A percentile compares a stretch with the other conserved stretches of the same genome.
Conservation (phyloP, 1,140 invertebrate species). For the Megalonaias nervosa region DNA sequence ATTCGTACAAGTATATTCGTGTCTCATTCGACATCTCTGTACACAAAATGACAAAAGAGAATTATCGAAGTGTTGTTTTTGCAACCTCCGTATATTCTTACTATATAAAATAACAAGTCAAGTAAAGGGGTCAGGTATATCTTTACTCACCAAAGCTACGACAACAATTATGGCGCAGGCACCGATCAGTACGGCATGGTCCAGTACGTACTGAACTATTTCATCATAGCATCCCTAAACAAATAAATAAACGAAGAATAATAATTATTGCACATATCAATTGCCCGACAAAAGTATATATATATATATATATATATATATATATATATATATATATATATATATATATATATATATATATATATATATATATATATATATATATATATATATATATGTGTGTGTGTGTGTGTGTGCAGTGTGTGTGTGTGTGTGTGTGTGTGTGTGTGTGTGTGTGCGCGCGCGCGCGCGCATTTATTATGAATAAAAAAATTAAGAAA, state of each 20-base stretch:
- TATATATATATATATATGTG: too few species aligned
- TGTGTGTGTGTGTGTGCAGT: too few species aligned
- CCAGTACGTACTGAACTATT: slow-evolving; percentile 44
- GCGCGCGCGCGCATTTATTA: too few species aligned
- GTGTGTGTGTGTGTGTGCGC: too few species aligned
- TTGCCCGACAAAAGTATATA: background rate
- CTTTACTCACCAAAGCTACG: slow-evolving; percentile 43
- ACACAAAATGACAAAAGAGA: background rate
- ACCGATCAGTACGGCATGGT: slow-evolving; percentile 49
- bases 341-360: background rate
- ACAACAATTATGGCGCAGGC: slow-evolving; percentile 40
- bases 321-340: background rate
- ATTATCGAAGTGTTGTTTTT: background rate
- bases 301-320: background rate
- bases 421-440: too few species aligned
- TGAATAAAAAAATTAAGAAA: too few species aligned
- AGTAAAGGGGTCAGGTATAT: background rate
- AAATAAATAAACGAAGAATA: background rate
- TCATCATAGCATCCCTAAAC: slow-evolving; percentile 53
- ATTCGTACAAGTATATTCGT: too few species aligned
- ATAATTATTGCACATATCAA: too few species aligned
- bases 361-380: too few species aligned
- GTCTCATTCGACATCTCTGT: background rate
- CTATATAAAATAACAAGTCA: background rate
- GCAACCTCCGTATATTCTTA: background rate